Evolutionary conservation across 2,888 invertebrate genomes (phyloP).

Genomic region (Leucoma salicis): DNA sequence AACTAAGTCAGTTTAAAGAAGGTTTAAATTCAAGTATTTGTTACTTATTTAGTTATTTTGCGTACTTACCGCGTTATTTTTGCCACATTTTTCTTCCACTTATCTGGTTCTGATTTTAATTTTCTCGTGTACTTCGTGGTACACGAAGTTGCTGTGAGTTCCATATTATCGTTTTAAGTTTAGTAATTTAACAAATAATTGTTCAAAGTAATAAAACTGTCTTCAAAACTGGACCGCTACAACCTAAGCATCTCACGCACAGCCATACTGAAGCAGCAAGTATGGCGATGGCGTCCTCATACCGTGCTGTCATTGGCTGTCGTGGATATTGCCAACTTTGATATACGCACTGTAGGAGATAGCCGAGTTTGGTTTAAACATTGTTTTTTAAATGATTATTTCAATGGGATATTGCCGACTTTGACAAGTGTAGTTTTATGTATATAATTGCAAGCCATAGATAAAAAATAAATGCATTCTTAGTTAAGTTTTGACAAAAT

Average conservation of each 20-base stretch:
- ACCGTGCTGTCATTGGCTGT: conserved; percentile 4
- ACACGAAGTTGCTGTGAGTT: not conserved
- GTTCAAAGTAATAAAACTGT: not conserved
- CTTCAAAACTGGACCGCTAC: not conserved
- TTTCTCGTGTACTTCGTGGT: conserved; percentile 3
- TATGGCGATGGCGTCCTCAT: conserved; percentile 3
- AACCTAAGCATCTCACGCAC: too few species aligned
- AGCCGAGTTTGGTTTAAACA: not conserved
- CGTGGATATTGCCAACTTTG: conserved; percentile 4
- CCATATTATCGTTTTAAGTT: not conserved
- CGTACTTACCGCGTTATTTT: conserved; percentile 2
- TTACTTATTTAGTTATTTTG: too few species aligned
- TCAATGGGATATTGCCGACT: not conserved
- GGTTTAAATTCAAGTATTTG: too few species aligned
- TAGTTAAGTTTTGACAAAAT: not conserved
- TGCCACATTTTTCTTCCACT: conserved; percentile 4
- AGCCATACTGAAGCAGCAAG: not conserved
- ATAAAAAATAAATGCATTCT: not conserved
- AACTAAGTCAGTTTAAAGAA: too few species aligned
- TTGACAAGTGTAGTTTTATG: not conserved
- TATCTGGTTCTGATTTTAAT: conserved; percentile 5
- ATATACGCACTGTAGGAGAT: not conserved
- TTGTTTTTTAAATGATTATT: not conserved
- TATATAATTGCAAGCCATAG: not conserved
- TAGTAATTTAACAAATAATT: not conserved